Base-by-base conservation (phyloP, 2,888 invertebrate genomes). In the Heliconius aoede region DNA sequence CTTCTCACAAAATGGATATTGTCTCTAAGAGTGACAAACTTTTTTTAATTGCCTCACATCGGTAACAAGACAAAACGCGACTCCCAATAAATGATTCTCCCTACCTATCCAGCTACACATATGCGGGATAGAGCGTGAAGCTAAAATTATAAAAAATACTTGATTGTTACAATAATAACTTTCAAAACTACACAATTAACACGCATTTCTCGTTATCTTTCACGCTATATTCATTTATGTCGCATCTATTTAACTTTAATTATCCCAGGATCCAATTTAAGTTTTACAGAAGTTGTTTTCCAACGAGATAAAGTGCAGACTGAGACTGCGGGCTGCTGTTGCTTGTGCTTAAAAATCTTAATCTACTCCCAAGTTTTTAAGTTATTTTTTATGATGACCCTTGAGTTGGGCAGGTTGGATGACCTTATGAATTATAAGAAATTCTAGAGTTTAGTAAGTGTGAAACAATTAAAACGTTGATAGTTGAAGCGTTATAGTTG, bases 271-370 rank as follows among this genome's bases (percentile, higher is more conserved):
- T 77, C 74, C 74, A 77, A 77, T 79, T 79, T 74, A 79, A 79
- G 77, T 79, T 79, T 78, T 79, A 69, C 77, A 77, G 74, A 79
- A 79, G 74, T 76, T 77, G 77, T 77, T 79, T 73, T 74, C 74
- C 55, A 65, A 74, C 28, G 46, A 77, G 77, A 79, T 65, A 74
- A 79, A 77, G 74, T 73, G 68, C 68, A 77, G 72, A 67, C 73
- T 74, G 65, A 77, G 73, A 67, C 28, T 69, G 68, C 60, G 73
- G 73, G 73, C 46, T 71, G 40, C 68, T 67, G 71, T 74, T 76
- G 67, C 71, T 51, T 74, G 62, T 62, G 28, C 46, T 74, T 51
- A 74, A 74, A 74, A 73, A 69, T 30, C 55, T 60, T 76, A 69
- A 73, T 73, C 28, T 40, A 73, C 51, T 28, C n/a, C 28, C 15